A percentile compares a stretch with the other conserved stretches of the same genome.
These are phyloP conservation scores for Schizothorax lantsangensis DNA, from an alignment of 2,797 vertebrate species.

Conservation along the genomic window DNA sequence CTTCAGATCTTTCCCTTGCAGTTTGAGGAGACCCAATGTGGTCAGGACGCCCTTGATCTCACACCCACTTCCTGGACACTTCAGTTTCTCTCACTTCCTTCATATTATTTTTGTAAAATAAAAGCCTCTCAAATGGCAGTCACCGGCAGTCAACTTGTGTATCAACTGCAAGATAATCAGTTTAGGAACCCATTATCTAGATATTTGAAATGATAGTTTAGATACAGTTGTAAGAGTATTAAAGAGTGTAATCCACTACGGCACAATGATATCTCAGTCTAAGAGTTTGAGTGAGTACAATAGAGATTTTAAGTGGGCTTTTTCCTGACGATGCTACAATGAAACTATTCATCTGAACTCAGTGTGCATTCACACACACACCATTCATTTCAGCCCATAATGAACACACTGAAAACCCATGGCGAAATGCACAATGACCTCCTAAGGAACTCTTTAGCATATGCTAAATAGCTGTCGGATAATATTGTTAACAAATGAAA, in stretches of 20 bases:
- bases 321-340: slow-evolving; percentile 50
- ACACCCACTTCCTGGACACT: slow-evolving; percentile 18
- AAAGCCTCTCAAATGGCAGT: slow-evolving; percentile 20
- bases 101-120: slow-evolving; percentile 15
- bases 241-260: slow-evolving; percentile 10
- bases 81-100: neutral
- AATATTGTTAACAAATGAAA: neutral
- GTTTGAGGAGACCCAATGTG: neutral
- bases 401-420: slow-evolving; percentile 29
- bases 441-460: slow-evolving; percentile 9
- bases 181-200: slow-evolving; percentile 7
- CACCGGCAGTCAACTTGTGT: neutral
- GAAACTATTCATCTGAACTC: slow-evolving; percentile 59
- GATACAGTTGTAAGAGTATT: slow-evolving; percentile 23
- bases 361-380: slow-evolving; percentile 15
- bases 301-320: slow-evolving; percentile 48
- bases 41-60: neutral
- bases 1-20: neutral
- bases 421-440: slow-evolving; percentile 25
- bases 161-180: neutral
- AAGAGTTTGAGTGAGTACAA: slow-evolving; percentile 46
- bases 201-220: slow-evolving; percentile 30
- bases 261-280: slow-evolving; percentile 35
- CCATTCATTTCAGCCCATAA: slow-evolving; percentile 33
- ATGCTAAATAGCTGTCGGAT: neutral